phyloP scores from a whole-genome alignment of 2,113 vertebrate genomes.

The Cichladusa arquata region DNA sequence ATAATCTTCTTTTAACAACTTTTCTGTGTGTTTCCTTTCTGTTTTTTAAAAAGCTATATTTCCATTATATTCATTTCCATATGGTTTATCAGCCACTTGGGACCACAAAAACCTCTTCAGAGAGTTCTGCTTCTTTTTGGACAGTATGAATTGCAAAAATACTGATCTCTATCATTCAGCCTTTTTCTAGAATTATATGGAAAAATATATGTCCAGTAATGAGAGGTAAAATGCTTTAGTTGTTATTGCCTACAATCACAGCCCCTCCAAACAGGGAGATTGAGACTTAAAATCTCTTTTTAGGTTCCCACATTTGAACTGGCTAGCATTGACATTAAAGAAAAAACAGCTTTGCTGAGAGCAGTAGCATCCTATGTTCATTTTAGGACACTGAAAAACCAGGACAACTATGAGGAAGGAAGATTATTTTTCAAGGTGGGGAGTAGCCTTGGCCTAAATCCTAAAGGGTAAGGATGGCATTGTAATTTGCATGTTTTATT shows the following conservation, averaged over 20 bases:
- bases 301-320: background rate
- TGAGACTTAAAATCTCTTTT: background rate
- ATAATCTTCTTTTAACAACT: background rate
- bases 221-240: background rate
- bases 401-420: background rate
- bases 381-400: background rate
- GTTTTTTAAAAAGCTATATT: background rate
- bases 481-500: background rate
- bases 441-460: background rate
- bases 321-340: background rate
- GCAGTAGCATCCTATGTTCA: background rate
- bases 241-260: background rate
- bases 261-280: background rate
- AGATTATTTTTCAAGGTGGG: background rate
- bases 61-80: background rate
- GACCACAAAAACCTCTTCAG: background rate
- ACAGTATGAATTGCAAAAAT: background rate
- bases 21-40: background rate
- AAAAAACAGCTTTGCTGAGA: background rate
- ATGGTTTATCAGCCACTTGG: background rate
- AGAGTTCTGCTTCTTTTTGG: background rate
- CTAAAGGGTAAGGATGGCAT: background rate
- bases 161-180: background rate
- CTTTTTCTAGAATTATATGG: background rate
- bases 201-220: background rate